Evolutionary conservation across 1,140 invertebrate genomes (phyloP), one percentile per base, ranked within the genome.

Genomic region (Patella vulgata): DNA sequence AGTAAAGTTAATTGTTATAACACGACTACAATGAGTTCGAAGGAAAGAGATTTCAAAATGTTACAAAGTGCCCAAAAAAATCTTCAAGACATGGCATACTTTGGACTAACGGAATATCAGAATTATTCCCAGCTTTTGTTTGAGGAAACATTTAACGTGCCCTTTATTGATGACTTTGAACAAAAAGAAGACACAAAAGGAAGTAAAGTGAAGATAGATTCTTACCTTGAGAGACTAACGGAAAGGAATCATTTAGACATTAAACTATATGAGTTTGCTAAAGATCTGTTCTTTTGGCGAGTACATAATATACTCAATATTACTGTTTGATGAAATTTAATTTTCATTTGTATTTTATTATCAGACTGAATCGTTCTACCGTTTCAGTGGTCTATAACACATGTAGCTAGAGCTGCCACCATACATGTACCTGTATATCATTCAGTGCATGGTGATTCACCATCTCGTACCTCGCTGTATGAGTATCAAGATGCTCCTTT

Each of bases 1-100:
- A 92, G 92, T 56, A 87, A 97, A 46, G 91, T 99, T 21, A 94
- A 95, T 54, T 99, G 97, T 85, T 99, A 99, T 85, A 95, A 97
- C 84, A 90, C 88, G 39, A 90, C 90, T 21, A 88, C 91, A 43
- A 91, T 93, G 88, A 73, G 86, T 30, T 50, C 74, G 14, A 82
- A 85, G 44, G 82, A 86, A 33, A 86, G 92, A 48, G 90, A 96
- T 80, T 85, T 89, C 50, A 89, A 95, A 40, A 90, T 98, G 87
- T 86, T 99, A 39, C 90, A 92, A 33, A 96, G 94, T 81, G 97
- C 97, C 36, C 98, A 98, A 85, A 88, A 90, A 63, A 99, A 99
- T 87, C 87, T 99, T 31, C 90, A 91, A 62, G 91, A 91, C 50
- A 95, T 99, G 92, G 92, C 96, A 31, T 99, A 95, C 80, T 98